Percentiles rank a stretch among this genome's conserved stretches.
These are phyloP conservation scores for Tringa solitaria DNA, from an alignment of 2,113 vertebrate species.

Conservation along the genomic window DNA sequence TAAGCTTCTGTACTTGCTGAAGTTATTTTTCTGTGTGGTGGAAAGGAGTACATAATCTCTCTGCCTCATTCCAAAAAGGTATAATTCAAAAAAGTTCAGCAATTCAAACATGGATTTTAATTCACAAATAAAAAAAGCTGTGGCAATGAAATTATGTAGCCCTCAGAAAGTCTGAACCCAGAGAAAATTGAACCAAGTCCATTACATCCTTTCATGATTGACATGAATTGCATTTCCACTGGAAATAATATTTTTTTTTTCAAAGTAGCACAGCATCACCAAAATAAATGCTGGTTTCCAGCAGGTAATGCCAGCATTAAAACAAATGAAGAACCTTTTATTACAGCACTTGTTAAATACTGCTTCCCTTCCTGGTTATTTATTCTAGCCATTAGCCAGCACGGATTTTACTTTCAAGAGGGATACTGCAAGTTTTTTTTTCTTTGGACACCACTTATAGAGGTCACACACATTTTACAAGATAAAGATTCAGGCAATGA, in stretches of 20 bases:
- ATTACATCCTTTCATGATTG: background rate
- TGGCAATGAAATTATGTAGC: background rate
- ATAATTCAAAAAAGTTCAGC: background rate
- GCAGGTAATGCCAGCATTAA: background rate
- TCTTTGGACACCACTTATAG: slow-evolving; percentile 35
- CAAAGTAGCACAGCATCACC: background rate
- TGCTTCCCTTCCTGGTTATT: background rate
- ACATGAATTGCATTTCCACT: background rate
- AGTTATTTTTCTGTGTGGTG: background rate
- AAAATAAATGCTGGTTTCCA: background rate
- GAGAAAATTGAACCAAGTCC: background rate
- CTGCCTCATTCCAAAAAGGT: background rate
- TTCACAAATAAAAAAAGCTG: background rate
- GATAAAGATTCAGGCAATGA: slow-evolving; percentile 15
- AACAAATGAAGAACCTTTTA: background rate
- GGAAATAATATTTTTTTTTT: background rate
- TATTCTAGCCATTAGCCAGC: background rate
- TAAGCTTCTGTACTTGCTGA: background rate
- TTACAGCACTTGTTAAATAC: background rate
- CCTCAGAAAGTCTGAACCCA: background rate
- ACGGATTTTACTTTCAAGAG: slow-evolving; percentile 3
- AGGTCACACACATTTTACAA: slow-evolving; percentile 12
- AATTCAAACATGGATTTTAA: background rate
- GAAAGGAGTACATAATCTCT: background rate
- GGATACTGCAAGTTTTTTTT: background rate